These are phyloP conservation scores for Dendrocincla tyrannina DNA, from an alignment of 2,797 vertebrate genomes.

Conservation along the genomic window DNA sequence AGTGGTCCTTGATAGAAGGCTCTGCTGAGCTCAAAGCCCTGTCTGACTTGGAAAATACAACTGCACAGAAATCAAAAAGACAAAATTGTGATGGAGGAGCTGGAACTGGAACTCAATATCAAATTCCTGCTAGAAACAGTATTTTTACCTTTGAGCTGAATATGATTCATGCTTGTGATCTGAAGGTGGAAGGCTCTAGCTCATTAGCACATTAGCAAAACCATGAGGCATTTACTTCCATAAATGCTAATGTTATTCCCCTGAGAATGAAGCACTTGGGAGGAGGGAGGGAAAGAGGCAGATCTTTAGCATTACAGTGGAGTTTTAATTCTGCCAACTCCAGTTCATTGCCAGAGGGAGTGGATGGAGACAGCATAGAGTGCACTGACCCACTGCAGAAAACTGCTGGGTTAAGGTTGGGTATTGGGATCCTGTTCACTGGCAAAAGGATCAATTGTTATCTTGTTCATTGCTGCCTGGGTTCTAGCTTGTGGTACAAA, in stretches of 20 bases:
- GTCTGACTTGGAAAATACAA: not conserved
- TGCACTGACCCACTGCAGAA: not conserved
- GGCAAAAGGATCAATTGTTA: not conserved
- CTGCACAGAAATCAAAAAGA: not conserved
- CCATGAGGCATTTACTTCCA: constrained; percentile 6
- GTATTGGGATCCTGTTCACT: not conserved
- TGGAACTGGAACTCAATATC: not conserved
- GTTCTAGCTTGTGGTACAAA: not conserved
- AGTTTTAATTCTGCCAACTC: not conserved
- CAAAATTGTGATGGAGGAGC: not conserved
- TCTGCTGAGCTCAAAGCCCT: not conserved
- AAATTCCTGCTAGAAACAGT: not conserved
- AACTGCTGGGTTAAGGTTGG: not conserved
- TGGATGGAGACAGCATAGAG: not conserved
- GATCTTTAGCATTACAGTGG: not conserved
- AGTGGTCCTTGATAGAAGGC: not conserved
- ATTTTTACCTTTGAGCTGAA: constrained; percentile 15
- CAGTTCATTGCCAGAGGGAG: not conserved
- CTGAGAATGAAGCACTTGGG: not conserved
- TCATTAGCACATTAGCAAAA: constrained; percentile 46
- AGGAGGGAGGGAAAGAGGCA: not conserved
- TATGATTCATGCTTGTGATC: constrained; percentile 18
- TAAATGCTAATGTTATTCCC: constrained; percentile 13
- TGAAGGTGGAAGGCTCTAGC: constrained; percentile 26
- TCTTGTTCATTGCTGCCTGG: not conserved